Conservation (phyloP, 37 sponge, comb jelly and placozoan genomes). For the Aplysina aerophoba region DNA sequence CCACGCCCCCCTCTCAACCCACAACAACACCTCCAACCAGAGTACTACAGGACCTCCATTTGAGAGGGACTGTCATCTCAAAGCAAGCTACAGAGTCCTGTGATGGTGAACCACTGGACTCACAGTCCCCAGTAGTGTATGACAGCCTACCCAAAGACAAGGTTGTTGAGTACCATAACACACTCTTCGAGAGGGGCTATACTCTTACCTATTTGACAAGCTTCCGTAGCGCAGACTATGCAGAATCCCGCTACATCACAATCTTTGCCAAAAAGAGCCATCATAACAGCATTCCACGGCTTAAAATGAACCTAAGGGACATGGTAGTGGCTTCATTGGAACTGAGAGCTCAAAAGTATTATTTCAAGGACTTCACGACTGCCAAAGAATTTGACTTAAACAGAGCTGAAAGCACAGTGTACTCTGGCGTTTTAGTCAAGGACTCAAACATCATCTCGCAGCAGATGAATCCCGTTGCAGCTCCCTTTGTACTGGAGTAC, state of each 20-base stretch:
- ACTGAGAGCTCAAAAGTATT: neutral
- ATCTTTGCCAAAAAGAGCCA: neutral
- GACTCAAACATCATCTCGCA: neutral
- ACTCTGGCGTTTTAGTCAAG: neutral
- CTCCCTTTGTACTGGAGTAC: neutral
- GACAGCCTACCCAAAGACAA: neutral
- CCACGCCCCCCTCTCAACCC: neutral
- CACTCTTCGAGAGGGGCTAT: neutral
- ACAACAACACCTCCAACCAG: neutral
- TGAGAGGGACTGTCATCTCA: neutral
- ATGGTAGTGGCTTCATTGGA: neutral
- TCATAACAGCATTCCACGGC: neutral
- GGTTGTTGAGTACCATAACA: neutral
- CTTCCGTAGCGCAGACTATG: neutral
- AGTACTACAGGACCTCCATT: too few relatives aligned
- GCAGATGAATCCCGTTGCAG: neutral
- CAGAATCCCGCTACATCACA: neutral
- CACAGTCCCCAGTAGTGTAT: neutral
- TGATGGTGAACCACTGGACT: neutral
- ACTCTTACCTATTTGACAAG: neutral
- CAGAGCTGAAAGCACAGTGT: neutral
- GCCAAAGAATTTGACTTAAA: neutral
- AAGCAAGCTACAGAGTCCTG: neutral
- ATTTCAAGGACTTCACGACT: neutral
- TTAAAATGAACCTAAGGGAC: neutral